Percentiles rank a stretch among this genome's conserved stretches.
These are phyloP conservation scores for Himalopsyche anomala DNA, from an alignment of 2,888 invertebrate species.

Conservation along the genomic window DNA sequence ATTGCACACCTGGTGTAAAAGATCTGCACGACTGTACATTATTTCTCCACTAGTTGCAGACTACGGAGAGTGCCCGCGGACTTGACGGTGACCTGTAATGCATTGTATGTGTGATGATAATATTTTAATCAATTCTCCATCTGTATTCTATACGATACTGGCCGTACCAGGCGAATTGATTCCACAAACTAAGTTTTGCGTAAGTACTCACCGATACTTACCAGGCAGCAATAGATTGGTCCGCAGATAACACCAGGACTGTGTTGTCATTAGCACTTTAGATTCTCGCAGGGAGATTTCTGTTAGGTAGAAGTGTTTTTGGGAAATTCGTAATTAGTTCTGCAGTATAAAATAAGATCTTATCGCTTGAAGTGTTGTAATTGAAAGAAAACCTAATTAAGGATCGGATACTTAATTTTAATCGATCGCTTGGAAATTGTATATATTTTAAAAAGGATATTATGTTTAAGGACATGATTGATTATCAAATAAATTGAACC, in stretches of 20 bases:
- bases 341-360: neutral
- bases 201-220: neutral
- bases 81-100: neutral
- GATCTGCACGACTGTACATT: no score
- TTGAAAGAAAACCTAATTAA: conserved; percentile 32
- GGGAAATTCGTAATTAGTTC: conserved; percentile 40
- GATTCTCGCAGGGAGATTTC: neutral
- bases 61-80: no score
- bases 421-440: neutral
- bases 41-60: no score
- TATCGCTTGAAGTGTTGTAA: neutral
- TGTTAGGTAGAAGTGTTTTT: neutral
- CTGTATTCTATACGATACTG: neutral
- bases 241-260: conserved; percentile 6
- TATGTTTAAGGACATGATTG: no score
- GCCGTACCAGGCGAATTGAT: neutral
- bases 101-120: no score
- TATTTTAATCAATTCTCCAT: conserved; percentile 21
- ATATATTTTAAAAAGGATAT: no score
- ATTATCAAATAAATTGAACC: no score
- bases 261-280: conserved; percentile 39
- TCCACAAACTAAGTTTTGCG: neutral
- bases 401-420: neutral
- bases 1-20: no score
- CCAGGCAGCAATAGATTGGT: conserved; percentile 13